These are phyloP conservation scores for Listronotus bonariensis DNA, from an alignment of 1,140 invertebrate species.

Conservation along the genomic window DNA sequence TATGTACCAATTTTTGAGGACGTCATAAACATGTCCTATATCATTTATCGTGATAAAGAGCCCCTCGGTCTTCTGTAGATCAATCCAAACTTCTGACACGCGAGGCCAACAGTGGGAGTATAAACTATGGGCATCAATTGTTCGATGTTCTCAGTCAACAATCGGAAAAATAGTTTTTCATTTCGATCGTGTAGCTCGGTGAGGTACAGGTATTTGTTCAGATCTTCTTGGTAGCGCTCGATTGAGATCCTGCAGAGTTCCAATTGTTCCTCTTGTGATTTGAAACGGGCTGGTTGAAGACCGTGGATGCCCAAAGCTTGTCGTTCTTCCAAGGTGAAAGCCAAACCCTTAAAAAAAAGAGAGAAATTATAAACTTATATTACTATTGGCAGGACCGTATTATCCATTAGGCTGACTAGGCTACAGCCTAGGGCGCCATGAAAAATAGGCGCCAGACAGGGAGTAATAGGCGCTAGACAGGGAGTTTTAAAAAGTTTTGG, in stretches of 20 bases:
- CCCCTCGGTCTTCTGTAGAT: conserved; percentile 90
- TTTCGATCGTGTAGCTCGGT: conserved; percentile 83
- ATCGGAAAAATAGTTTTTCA: conserved; percentile 90
- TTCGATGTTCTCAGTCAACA: conserved; percentile 85
- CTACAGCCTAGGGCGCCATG: no score
- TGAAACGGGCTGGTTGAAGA: conserved; percentile 88
- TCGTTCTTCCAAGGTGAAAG: conserved; percentile 88
- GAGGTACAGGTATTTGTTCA: conserved; percentile 90
- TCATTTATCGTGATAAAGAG: conserved; percentile 98
- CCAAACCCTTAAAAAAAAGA: conserved; percentile 74
- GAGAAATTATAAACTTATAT: neutral
- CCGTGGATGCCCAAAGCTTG: conserved; percentile 92
- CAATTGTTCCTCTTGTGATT: conserved; percentile 90
- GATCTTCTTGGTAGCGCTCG: conserved; percentile 82
- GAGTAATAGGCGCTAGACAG: no score
- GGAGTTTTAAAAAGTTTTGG: no score
- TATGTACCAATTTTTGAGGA: conserved; percentile 79
- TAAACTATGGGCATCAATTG: conserved; percentile 91
- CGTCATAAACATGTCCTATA: conserved; percentile 85
- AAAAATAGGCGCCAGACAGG: no score
- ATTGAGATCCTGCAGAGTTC: conserved; percentile 87
- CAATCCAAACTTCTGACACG: conserved; percentile 95
- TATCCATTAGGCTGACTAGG: no score
- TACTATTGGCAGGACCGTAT: no score
- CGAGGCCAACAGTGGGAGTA: conserved; percentile 90